Base-by-base conservation (phyloP, 2,888 invertebrate genomes). In the Meandrusa payeni region DNA sequence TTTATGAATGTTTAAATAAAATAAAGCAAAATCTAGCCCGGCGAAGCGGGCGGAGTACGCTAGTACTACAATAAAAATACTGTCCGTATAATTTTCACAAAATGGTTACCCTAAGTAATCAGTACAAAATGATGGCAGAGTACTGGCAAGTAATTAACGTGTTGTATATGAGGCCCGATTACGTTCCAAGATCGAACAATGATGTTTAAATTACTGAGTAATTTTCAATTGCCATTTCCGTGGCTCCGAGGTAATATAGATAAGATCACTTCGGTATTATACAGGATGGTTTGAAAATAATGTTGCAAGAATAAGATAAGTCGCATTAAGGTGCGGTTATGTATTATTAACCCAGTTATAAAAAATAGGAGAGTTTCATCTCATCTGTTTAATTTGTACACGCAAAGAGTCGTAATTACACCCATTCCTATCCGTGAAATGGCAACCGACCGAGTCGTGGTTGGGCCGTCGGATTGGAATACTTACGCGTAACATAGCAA, bases 161-260 rank as follows among this genome's bases (percentile, higher is more conserved):
- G 13, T 20, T 12, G 26, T 43, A 10, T 28, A 42, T 37, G 26
- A 43, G 24, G 19, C 10, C 15, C 26, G 36, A 37, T 38, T 37
- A 31, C 20, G 11, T 17, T 26, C 28, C 24, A 9, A 36, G 20
- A 43, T 43, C 37, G 43, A 32, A 38, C 43, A 43, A 43, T 43
- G 32, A 43, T 37, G 43, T 43, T 37, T 38, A 38, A 43, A 43
- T 43, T 43, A 43, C 43, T 26, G 31, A 31, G 37, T 38, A 37
- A 43, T 43, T 32, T 31, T 43, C 43, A 43, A 38, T 43, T 37
- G 43, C 37, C 13, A 38, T 31, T 26, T 37, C 24, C 36, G 24
- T 24, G 26, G 2, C 37, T 24, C 2, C 43, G 20, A 2, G 6
- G 34, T 34, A 22, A 36, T 36, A 24, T 26, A 37, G 24, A 31